These are phyloP conservation scores for Liparis tanakae DNA, from an alignment of 2,797 vertebrate genomes.

Conservation along the genomic window DNA sequence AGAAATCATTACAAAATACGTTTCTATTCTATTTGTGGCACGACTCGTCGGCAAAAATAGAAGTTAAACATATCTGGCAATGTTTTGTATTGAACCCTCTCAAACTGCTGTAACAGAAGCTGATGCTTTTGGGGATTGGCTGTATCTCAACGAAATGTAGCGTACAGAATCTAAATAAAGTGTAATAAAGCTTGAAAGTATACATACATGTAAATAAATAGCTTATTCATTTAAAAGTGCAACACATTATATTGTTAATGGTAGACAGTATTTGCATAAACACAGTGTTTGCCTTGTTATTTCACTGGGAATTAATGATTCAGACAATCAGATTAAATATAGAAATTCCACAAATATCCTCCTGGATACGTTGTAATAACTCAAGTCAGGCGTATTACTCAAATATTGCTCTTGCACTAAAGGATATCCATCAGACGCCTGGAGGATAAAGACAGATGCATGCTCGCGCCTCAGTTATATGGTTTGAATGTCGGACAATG, in stretches of 20 bases:
- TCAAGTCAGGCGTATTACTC: neutral
- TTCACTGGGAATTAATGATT: neutral
- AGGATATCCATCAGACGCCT: constrained; percentile 31
- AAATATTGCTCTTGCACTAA: constrained; percentile 27
- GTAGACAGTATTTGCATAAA: neutral
- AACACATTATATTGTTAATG: neutral
- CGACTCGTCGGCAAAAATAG: neutral
- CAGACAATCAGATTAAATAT: neutral
- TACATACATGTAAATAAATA: constrained; percentile 2
- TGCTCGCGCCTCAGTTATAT: constrained; percentile 36
- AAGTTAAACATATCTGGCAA: neutral
- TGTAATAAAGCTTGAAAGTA: constrained; percentile 1
- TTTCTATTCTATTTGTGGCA: constrained; percentile 13
- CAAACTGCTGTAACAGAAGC: neutral
- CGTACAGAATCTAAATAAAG: constrained; percentile 3
- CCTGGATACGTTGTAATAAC: neutral
- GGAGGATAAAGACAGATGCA: constrained; percentile 41
- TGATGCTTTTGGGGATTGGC: neutral
- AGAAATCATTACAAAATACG: constrained; percentile 34
- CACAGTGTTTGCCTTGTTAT: neutral
- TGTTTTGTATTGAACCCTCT: constrained; percentile 17
- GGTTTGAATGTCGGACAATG: constrained; percentile 58
- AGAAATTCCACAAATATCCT: neutral
- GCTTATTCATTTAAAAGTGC: neutral
- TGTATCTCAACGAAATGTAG: constrained; percentile 2